Conservation (phyloP, 2,888 invertebrate genomes). For the Pseudanteris insignis region DNA sequence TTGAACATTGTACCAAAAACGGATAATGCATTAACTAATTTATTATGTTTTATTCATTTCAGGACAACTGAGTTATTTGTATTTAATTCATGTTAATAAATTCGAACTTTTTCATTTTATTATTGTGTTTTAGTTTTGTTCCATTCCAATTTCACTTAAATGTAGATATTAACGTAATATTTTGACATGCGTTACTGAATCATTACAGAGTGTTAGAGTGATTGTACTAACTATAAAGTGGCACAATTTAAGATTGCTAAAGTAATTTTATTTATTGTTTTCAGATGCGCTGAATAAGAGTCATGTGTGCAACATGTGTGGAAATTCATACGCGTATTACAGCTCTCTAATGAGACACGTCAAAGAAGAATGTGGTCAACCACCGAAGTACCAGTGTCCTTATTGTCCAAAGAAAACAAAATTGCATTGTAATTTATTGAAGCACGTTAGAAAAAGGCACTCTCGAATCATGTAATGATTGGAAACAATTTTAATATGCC, state of each 20-base stretch:
- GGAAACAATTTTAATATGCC: too few relatives aligned
- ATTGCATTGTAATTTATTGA: constrained; percentile 60
- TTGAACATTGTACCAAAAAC: too few relatives aligned
- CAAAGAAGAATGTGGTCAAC: constrained; percentile 60
- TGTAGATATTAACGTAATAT: too few relatives aligned
- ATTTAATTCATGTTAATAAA: too few relatives aligned
- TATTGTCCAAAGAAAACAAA: constrained; percentile 61
- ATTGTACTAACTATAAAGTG: constrained; percentile 14
- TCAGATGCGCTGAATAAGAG: constrained; percentile 49
- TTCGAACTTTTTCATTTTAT: too few relatives aligned
- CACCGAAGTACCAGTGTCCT: constrained; percentile 61
- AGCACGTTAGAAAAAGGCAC: constrained; percentile 59
- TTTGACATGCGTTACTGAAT: too few relatives aligned
- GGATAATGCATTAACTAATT: too few relatives aligned
- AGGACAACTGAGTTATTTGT: too few relatives aligned
- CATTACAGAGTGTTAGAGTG: constrained; percentile 19
- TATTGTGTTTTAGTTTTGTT: too few relatives aligned
- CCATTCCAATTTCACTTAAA: too few relatives aligned
- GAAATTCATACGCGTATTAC: constrained; percentile 58
- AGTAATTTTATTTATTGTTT: constrained; percentile 50
- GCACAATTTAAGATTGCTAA: background rate
- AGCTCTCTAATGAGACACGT: constrained; percentile 58
- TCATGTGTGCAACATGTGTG: constrained; percentile 54
- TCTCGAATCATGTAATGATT: constrained; percentile 25
- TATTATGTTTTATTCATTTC: too few relatives aligned